Evolutionary conservation across 2,888 invertebrate species (phyloP), one percentile per base, ranked within the genome.

Genomic region (Dynastes grantii): DNA sequence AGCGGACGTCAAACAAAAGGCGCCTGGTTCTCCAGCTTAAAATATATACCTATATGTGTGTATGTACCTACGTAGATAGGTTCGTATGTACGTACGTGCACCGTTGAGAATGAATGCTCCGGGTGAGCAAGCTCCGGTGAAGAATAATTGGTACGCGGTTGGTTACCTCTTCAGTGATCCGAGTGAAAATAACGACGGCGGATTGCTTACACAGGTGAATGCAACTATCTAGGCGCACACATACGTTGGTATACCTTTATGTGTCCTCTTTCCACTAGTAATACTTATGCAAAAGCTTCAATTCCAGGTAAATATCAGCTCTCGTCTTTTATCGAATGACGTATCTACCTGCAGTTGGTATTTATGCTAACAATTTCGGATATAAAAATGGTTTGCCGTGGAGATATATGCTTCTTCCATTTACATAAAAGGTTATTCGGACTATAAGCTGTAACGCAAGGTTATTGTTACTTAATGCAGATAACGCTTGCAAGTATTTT

Each of bases 121-220:
- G 82, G 83, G 83, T 84, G 82, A 83, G 80, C 84, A 85, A 83
- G 87, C 86, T 86, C 82, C 85, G 84, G 83, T 86, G 85, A 84
- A 86, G 86, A 87, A 85, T 88, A 87, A 88, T 88, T 87, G 87
- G 83, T 82, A 84, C 85, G 87, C 86, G 88, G 87, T 88, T 88
- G 88, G 88, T 86, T 88, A 87, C 87, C 85, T 85, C 85, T 85
- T 85, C 85, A 84, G 82, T 87, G 88, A 87, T 85, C 87, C 87
- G 87, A 85, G 86, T 87, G 88, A 88, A 87, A 88, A 89, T 89
- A 89, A 89, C 88, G 88, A 88, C 87, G 87, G 83, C 85, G 85
- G 85, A 83, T 75, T 81, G 79, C 81, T 81, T 81, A 81, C 81
- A 82, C 83, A 82, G 84, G 83, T 83, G 83, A 77, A 67, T 55